A percentile compares a stretch with the other conserved stretches of the same genome.
phyloP scores from a whole-genome alignment of 1,140 invertebrate genomes.

The Calliopsis andreniformis region DNA sequence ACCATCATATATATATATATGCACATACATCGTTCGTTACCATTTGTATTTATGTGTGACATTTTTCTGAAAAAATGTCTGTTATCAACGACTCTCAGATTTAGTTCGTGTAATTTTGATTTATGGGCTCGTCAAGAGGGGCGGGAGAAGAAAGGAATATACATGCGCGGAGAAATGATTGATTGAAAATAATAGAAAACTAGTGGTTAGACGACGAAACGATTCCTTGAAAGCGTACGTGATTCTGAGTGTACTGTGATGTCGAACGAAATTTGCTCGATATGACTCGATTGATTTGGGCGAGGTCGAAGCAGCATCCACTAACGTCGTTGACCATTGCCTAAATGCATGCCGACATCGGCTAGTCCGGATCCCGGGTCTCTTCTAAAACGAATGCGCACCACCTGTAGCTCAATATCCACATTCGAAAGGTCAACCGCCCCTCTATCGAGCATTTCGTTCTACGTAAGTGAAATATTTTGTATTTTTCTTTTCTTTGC shows the following conservation, averaged over 20 bases:
- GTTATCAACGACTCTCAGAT: not conserved
- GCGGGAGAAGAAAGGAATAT: not conserved
- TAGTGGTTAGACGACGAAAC: not conserved
- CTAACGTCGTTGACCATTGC: not conserved
- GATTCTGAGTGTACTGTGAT: too few species aligned
- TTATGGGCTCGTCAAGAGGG: not conserved
- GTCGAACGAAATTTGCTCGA: too few species aligned
- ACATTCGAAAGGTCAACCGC: slow-evolving; percentile 20
- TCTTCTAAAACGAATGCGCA: slow-evolving; percentile 30
- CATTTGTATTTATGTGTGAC: not conserved
- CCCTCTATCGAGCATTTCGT: slow-evolving; percentile 5
- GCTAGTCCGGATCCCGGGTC: slow-evolving; percentile 27
- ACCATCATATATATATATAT: slow-evolving; percentile 1
- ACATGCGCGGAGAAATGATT: not conserved
- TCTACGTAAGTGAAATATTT: slow-evolving; percentile 16
- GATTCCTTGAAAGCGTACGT: not conserved
- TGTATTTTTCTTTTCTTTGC: too few species aligned
- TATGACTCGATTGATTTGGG: not conserved
- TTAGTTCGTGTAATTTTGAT: not conserved
- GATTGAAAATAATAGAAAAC: not conserved
- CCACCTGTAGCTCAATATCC: slow-evolving; percentile 47
- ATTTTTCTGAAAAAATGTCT: not conserved
- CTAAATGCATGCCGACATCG: slow-evolving; percentile 19
- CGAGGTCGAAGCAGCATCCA: not conserved
- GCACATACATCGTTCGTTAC: slow-evolving; percentile 17